phyloP scores from a whole-genome alignment of 1,140 invertebrate genomes.

The Yoshiicerus persimilis region DNA sequence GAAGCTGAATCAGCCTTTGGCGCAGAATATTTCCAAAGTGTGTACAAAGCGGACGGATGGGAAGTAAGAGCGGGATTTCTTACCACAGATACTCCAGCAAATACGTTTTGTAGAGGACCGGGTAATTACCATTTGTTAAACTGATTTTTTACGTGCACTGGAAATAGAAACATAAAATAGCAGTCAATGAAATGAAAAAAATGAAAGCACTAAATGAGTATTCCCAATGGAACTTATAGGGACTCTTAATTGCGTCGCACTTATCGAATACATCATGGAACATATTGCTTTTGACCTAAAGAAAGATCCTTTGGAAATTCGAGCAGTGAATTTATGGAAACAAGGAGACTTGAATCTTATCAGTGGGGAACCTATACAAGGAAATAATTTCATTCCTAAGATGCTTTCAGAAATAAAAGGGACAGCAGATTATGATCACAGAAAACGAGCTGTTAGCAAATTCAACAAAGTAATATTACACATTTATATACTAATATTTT shows the following conservation, averaged over 20 bases:
- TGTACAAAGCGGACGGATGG: constrained; percentile 48
- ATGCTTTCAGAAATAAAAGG: constrained; percentile 64
- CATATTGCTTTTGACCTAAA: constrained; percentile 69
- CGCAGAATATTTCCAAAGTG: constrained; percentile 25
- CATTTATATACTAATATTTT: too few relatives aligned
- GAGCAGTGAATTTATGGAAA: constrained; percentile 62
- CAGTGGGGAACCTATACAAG: constrained; percentile 15
- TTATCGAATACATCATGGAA: constrained; percentile 79
- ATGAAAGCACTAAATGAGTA: too few relatives aligned
- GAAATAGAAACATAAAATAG: constrained; percentile 59
- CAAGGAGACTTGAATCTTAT: constrained; percentile 21
- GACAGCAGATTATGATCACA: constrained; percentile 63
- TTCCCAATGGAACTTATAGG: constrained; percentile 55
- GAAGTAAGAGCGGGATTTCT: constrained; percentile 54
- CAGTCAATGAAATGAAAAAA: constrained; percentile 46
- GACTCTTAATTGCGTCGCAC: constrained; percentile 63
- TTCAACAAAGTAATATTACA: constrained; percentile 68
- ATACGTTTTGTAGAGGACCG: constrained; percentile 58
- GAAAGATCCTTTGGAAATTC: constrained; percentile 69
- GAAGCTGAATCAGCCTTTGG: constrained; percentile 56
- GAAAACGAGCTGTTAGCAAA: constrained; percentile 59
- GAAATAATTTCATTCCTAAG: constrained; percentile 35
- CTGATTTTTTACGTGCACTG: constrained; percentile 48
- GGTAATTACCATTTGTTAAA: constrained; percentile 54
- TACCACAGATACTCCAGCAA: constrained; percentile 40